Percentiles rank a stretch among this genome's conserved stretches.
phyloP scores from a whole-genome alignment of 1,140 invertebrate genomes.

The Goniozus legneri region DNA sequence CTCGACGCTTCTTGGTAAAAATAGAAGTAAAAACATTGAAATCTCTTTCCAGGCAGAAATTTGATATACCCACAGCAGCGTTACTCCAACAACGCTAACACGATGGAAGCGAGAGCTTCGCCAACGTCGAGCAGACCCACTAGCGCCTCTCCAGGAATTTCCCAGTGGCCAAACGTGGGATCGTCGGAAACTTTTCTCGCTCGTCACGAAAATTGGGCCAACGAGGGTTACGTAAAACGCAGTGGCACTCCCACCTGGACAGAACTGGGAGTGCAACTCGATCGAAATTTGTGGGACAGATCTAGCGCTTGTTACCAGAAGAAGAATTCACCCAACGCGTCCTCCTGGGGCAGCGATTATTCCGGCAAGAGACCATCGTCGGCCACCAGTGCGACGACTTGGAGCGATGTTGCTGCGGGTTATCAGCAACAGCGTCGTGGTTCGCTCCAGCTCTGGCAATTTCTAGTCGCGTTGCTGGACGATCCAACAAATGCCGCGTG shows the following conservation, averaged over 20 bases:
- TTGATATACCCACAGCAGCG: constrained; percentile 35
- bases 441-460: constrained; percentile 91
- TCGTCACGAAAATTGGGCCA: constrained; percentile 33
- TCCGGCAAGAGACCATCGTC: constrained; percentile 30
- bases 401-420: constrained; percentile 39
- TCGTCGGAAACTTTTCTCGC: constrained; percentile 22
- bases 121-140: constrained; percentile 33
- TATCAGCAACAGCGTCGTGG: constrained; percentile 63
- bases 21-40: no score
- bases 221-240: constrained; percentile 29
- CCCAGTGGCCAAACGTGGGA: constrained; percentile 35
- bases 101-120: constrained; percentile 27
- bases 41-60: constrained; percentile 24
- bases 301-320: constrained; percentile 36
- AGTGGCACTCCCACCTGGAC: constrained; percentile 44
- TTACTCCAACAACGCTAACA: constrained; percentile 23
- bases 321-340: constrained; percentile 30
- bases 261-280: constrained; percentile 39
- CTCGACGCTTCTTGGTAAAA: neutral
- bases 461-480: constrained; percentile 84
- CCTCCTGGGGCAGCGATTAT: constrained; percentile 41
- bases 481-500: constrained; percentile 81
- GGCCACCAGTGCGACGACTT: constrained; percentile 24
- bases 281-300: constrained; percentile 41
- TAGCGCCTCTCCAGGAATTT: constrained; percentile 33